phyloP scores from a whole-genome alignment of 2,888 invertebrate genomes.

The Elgonia sp. region DNA sequence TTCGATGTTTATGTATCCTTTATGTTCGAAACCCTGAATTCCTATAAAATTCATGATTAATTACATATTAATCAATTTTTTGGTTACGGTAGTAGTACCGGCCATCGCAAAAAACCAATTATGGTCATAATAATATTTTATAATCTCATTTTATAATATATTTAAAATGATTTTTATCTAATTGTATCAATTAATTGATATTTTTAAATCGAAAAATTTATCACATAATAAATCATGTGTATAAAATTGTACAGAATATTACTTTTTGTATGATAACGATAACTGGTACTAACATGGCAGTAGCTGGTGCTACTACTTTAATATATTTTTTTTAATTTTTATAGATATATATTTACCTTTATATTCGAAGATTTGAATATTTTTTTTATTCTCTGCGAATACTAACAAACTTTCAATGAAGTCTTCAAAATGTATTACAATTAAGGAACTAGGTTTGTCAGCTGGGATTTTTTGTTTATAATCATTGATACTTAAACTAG shows the following conservation, averaged over 20 bases:
- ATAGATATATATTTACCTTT: conserved; percentile 37
- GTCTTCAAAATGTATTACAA: conserved; percentile 80
- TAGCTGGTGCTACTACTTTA: too few species aligned
- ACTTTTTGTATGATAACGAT: too few species aligned
- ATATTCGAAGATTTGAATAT: conserved; percentile 29
- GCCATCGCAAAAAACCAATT: too few species aligned
- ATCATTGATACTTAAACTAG: conserved; percentile 86
- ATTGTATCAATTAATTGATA: neutral
- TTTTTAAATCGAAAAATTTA: too few species aligned
- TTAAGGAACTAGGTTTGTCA: conserved; percentile 87
- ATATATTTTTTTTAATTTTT: neutral
- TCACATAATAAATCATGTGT: too few species aligned
- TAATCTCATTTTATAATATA: too few species aligned
- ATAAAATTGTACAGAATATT: too few species aligned
- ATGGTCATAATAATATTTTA: too few species aligned
- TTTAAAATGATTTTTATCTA: too few species aligned
- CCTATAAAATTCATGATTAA: conserved; percentile 28
- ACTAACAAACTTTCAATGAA: conserved; percentile 81
- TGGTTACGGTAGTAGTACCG: too few species aligned
- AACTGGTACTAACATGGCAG: too few species aligned
- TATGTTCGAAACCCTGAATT: conserved; percentile 26
- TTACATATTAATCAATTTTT: too few species aligned
- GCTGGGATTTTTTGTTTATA: conserved; percentile 88
- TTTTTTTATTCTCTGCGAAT: conserved; percentile 80
- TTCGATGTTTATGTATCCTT: conserved; percentile 5